phyloP scores from a whole-genome alignment of 2,888 invertebrate species.

The Rapana venosa region DNA sequence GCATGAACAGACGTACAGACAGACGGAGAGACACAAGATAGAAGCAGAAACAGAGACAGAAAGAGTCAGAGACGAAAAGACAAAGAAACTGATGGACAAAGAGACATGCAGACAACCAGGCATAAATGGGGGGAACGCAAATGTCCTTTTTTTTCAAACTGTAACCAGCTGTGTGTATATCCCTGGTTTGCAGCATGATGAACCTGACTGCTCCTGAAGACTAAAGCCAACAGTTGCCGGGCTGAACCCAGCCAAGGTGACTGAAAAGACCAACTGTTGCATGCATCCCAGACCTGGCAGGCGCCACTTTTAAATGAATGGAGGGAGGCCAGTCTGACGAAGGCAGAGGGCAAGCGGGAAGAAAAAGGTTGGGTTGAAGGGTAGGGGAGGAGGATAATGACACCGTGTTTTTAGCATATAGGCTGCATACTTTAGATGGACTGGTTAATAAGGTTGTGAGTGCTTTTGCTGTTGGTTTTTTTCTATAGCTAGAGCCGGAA shows the following conservation, averaged over 20 bases:
- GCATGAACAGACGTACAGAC: too few species aligned
- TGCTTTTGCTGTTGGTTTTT: too few species aligned
- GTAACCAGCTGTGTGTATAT: not conserved
- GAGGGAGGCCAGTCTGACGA: not conserved
- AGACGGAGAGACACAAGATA: too few species aligned
- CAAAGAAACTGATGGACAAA: too few species aligned
- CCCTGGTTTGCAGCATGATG: not conserved
- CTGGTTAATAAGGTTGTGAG: too few species aligned
- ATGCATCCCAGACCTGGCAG: not conserved
- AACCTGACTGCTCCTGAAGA: not conserved
- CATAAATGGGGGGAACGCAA: not conserved
- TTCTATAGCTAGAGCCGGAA: too few species aligned
- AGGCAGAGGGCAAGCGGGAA: not conserved
- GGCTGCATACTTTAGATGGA: too few species aligned
- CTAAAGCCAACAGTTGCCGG: not conserved
- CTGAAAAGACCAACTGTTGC: not conserved
- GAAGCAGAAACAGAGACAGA: too few species aligned
- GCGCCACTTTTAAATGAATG: slow-evolving; percentile 26
- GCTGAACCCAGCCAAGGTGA: not conserved
- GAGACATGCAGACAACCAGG: too few species aligned
- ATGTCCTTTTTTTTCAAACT: not conserved
- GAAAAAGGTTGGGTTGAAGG: not conserved
- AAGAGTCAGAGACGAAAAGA: too few species aligned
- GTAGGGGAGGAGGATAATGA: not conserved
- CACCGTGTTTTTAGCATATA: too few species aligned